phyloP scores from a whole-genome alignment of 2,888 invertebrate species.

The Stenoptilia bipunctidactyla region DNA sequence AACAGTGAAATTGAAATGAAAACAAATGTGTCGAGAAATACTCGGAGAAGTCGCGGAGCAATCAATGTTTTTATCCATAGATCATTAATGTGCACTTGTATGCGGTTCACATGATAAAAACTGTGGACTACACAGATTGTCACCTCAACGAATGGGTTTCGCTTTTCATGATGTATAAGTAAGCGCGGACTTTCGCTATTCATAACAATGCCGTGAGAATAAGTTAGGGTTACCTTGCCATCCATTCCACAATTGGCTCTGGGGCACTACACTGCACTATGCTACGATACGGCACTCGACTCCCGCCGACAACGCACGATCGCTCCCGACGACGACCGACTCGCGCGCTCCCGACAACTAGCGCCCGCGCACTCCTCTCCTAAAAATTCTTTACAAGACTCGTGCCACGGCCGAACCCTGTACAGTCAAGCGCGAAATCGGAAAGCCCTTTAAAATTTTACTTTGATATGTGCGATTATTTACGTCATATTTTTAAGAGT shows the following conservation, averaged over 20 bases:
- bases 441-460: slow-evolving; percentile 2
- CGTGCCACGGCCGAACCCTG: slow-evolving; percentile 57
- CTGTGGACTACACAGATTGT: too few relatives aligned
- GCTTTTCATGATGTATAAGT: too few relatives aligned
- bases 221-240: slow-evolving; percentile 35
- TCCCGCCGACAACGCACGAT: slow-evolving; percentile 13
- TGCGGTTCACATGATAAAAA: too few relatives aligned
- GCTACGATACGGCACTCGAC: slow-evolving; percentile 17
- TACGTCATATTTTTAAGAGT: too few relatives aligned
- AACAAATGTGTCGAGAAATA: too few relatives aligned
- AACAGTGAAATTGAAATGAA: too few relatives aligned
- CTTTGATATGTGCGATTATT: neutral
- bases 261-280: slow-evolving; percentile 36
- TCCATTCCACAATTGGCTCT: slow-evolving; percentile 39
- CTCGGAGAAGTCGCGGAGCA: too few relatives aligned
- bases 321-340: slow-evolving; percentile 16
- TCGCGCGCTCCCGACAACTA: slow-evolving; percentile 27
- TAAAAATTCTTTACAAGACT: slow-evolving; percentile 64
- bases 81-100: too few relatives aligned
- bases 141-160: too few relatives aligned
- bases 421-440: slow-evolving; percentile 38
- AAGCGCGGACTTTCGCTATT: slow-evolving; percentile 1
- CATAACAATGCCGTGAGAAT: neutral
- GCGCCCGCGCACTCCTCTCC: slow-evolving; percentile 45
- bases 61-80: too few relatives aligned